Base-by-base conservation (phyloP, 1,140 invertebrate species). In the Apis laboriosa region DNA sequence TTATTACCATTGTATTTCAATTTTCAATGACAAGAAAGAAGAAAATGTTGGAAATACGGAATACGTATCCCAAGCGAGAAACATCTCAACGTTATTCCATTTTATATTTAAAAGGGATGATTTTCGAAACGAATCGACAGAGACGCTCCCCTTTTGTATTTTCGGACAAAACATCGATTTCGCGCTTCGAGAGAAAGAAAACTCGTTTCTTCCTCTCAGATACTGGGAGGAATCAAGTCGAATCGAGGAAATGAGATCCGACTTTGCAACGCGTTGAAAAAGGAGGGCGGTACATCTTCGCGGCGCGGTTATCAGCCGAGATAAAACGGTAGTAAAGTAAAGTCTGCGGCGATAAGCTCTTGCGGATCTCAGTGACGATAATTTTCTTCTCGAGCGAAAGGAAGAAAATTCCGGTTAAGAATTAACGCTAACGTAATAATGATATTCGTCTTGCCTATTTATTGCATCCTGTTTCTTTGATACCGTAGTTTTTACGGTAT, bases 271-370 rank as follows among this genome's bases (percentile, higher is more conserved):
- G 24, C 15, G 71, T 34, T 64, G 71, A 80, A 66, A 74, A 80
- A 9, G 11, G 60, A 80, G 70, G 61, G 53, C n/a, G 24, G 76
- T 51, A 19, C 53, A 28, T 49, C 24, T 28, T 4, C 11, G 70
- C 34, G 17, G 17, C 9, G 17, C 9, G 24, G 68, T 72, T 79
- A 79, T 79, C 67, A 55, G 43, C 67, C 8, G 51, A 34, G 77
- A 79, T 79, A 71, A 79, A 71, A 19, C 61, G 28, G 51, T n/a
- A 53, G 51, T n/a, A 53, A 63, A 55, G 77, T 55, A 79, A 79
- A 79, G 56, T 79, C 67, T 43, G 51, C 53, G 1, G 0, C 19
- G 71, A 75, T 80, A 73, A 28, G 15, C 13, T 15, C 28, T 19
- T 43, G 15, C 53, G 2, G 49, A 13, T 74, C 4, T 51, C 8